Conservation (phyloP, 92 coral and sea anemone genomes). For the Meandrina meandrites region DNA sequence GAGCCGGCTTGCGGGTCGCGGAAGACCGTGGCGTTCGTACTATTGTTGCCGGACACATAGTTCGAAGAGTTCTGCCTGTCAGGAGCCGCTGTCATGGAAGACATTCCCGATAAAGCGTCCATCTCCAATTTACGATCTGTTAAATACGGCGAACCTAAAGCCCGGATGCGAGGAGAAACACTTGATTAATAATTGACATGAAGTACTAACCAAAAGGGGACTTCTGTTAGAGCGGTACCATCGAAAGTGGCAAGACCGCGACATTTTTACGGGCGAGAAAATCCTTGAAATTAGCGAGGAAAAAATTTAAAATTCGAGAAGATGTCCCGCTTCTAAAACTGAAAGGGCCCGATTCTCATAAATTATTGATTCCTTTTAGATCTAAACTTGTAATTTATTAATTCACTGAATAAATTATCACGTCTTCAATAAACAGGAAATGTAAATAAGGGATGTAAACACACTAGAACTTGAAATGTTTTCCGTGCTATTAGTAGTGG, state of each 20-base stretch:
- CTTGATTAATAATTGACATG: conserved; percentile 66
- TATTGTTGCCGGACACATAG: conserved; percentile 48
- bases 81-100: conserved; percentile 61
- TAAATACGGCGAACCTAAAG: conserved; percentile 77
- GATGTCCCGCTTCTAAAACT: conserved; percentile 65
- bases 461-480: conserved; percentile 57
- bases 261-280: conserved; percentile 35
- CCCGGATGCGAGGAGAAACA: conserved; percentile 75
- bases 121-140: conserved; percentile 70
- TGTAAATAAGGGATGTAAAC: conserved; percentile 76
- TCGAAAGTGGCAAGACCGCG: neutral
- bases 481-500: conserved; percentile 31
- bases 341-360: conserved; percentile 85
- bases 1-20: conserved; percentile 36
- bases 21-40: conserved; percentile 26
- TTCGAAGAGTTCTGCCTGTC: conserved; percentile 49
- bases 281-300: conserved; percentile 16
- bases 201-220: conserved; percentile 31
- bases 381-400: conserved; percentile 97
- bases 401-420: conserved; percentile 96
- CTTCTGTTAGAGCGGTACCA: conserved; percentile 10
- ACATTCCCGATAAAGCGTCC: conserved; percentile 77
- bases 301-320: conserved; percentile 43
- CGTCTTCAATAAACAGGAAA: conserved; percentile 78
- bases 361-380: conserved; percentile 88